These are phyloP conservation scores for Gibbula magus DNA, from an alignment of 2,888 invertebrate species.

Conservation along the genomic window DNA sequence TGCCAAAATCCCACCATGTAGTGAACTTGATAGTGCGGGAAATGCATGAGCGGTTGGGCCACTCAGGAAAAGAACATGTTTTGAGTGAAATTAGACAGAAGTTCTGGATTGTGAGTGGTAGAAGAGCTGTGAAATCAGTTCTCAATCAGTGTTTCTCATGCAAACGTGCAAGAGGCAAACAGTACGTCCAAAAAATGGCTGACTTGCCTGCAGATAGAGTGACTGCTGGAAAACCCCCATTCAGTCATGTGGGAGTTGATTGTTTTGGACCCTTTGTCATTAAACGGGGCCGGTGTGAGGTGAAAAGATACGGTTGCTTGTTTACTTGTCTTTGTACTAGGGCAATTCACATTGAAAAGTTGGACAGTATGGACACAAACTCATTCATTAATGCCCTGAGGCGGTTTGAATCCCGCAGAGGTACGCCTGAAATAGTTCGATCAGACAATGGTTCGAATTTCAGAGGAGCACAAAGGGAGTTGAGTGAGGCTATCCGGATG, in stretches of 20 bases:
- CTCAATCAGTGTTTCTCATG: neutral
- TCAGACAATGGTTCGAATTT: constrained; percentile 35
- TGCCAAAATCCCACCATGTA: too few species aligned
- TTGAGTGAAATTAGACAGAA: too few species aligned
- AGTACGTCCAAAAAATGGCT: constrained; percentile 31
- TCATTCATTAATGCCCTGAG: constrained; percentile 34
- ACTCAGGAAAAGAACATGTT: too few species aligned
- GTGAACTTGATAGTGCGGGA: too few species aligned
- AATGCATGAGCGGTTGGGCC: too few species aligned
- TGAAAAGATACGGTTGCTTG: constrained; percentile 40
- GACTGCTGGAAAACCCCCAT: constrained; percentile 34
- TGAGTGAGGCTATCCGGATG: neutral
- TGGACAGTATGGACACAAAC: constrained; percentile 19
- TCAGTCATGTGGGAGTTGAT: constrained; percentile 40
- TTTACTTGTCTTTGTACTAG: constrained; percentile 37
- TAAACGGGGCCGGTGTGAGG: constrained; percentile 26
- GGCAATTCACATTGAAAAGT: constrained; percentile 35
- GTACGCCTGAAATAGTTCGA: constrained; percentile 17
- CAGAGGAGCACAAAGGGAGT: constrained; percentile 19
- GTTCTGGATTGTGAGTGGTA: too few species aligned
- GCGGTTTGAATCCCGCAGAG: constrained; percentile 26
- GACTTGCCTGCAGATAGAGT: constrained; percentile 32
- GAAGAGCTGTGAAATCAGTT: too few species aligned
- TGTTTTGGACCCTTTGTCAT: constrained; percentile 41
- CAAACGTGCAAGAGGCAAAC: neutral